Evolutionary conservation across 1,140 invertebrate species (phyloP), one percentile per base, ranked within the genome.

Genomic region (Leptinotarsa defecta): DNA sequence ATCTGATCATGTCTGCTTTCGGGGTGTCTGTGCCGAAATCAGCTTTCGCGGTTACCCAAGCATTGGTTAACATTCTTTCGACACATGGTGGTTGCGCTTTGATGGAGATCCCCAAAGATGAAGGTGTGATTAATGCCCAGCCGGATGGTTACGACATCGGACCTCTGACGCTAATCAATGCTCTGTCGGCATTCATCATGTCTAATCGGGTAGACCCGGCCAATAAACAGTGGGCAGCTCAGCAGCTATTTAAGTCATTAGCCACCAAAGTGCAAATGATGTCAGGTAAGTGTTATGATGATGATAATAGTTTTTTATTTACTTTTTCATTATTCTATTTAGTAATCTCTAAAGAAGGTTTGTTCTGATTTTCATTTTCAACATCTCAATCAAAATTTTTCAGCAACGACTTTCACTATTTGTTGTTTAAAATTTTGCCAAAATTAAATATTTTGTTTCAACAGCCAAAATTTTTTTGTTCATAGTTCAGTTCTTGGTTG

Each of bases 161-260:
- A 69, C 86, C 88, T 4, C 81, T 91, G 34, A 86, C 89, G 71
- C 82, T 92, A 13, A 87, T 89, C n/a, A 90, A 92, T 84, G 89
- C 91, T n/a, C 83, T 92, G 13, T 87, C 90, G 49, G 89, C 90
- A 4, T 91, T 89, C 84, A 85, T 91, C 17, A 82, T 92, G 24
- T 91, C 90, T 5, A 86, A 86, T 13, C 78, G 67, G 64, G 73
- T 78, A 20, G 63, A 19, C 17, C 81, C 83, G 24, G 86, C 90
- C 79, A 48, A 48, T 11, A 84, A 89, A 70, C 88, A 90, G 81
- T 92, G 91, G 91, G 90, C 90, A 2, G 86, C 88, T 15, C 87
- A 90, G 76, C 90, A 91, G 79, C 83, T 79, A 20, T 78, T 92
- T 73, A 89, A 83, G 76, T 84, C 77, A 48, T 76, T 86, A 3